phyloP scores from a whole-genome alignment of 2,113 vertebrate genomes.

The Synodontis membranacea region DNA sequence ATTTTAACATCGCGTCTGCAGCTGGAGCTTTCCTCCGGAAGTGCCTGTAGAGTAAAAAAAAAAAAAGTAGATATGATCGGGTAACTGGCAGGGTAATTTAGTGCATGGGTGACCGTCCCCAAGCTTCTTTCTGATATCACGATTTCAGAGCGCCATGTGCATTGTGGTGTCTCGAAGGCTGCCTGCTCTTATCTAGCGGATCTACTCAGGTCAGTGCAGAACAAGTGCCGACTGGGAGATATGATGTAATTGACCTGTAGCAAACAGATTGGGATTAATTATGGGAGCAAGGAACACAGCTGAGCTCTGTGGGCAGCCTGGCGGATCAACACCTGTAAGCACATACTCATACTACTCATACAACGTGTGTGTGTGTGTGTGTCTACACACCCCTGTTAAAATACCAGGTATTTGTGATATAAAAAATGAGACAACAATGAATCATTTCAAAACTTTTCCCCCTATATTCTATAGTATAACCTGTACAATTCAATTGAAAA shows the following conservation, averaged over 20 bases:
- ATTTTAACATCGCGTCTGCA: neutral
- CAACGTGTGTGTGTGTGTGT: too few relatives aligned
- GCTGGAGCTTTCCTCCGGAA: constrained; percentile 21
- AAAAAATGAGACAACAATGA: too few relatives aligned
- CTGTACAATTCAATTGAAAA: too few relatives aligned
- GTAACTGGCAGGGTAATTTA: constrained; percentile 49
- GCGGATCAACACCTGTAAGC: neutral
- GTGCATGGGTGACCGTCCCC: constrained; percentile 36
- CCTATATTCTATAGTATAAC: too few relatives aligned
- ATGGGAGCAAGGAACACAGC: constrained; percentile 8
- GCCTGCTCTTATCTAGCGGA: constrained; percentile 12
- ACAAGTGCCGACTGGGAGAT: constrained; percentile 12
- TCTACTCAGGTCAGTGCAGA: constrained; percentile 41
- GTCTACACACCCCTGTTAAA: too few relatives aligned
- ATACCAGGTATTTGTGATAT: too few relatives aligned
- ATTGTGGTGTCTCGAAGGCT: neutral
- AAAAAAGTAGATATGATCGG: constrained; percentile 30
- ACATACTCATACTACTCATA: neutral
- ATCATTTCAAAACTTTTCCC: too few relatives aligned
- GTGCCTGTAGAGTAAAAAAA: constrained; percentile 25
- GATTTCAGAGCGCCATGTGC: constrained; percentile 18
- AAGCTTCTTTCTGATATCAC: constrained; percentile 38
- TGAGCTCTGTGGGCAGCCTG: neutral
- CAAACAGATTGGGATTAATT: constrained; percentile 23
- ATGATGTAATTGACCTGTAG: constrained; percentile 24